Evolutionary conservation across 2,113 vertebrate species (phyloP), one percentile per base, ranked within the genome.

Genomic region (Australoheros scitulus): DNA sequence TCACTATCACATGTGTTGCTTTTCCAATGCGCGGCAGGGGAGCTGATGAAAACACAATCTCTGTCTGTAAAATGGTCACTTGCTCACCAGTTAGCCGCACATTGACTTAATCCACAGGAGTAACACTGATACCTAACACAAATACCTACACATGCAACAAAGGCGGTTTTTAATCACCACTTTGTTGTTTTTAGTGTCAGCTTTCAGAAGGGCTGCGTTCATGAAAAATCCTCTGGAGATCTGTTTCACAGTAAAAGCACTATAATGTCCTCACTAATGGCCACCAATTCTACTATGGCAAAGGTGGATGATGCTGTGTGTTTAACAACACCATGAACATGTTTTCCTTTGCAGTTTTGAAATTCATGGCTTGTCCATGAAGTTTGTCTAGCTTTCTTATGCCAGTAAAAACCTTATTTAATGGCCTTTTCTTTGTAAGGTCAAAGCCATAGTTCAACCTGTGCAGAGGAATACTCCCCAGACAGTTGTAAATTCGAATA

Each of bases 401-500:
- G 80, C 87, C 70, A 82, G 86, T 89, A 88, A 88, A 89, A 91
- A 75, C 29, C 70, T 60, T 52, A 15, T 72, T 89, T 92, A 93
- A 91, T 91, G 88, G 82, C 84, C 91, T 92, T 91, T 92, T 89
- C 89, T 91, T 91, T 91, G 89, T 90, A 77, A 86, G 88, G 91
- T 91, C 87, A 86, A 88, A 89, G 89, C 82, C 85, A 85, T 80
- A 85, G 90, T 88, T 90, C 88, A 92, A 85, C 88, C 84, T 89
- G 72, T 74, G 85, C 70, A 58, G 85, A 82, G 81, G 77, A 91
- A 91, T 72, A 80, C 59, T 95, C 92, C 92, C 92, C 82, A 77
- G 93, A 93, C 90, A 85, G 88, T 90, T 94, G 90, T 93, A 93
- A 94, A 93, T 94, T 94, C 87, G 89, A 93, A 88, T 95, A 93